Evolutionary conservation across 1,140 invertebrate genomes (phyloP), one percentile per base, ranked within the genome.

Genomic region (Halesus radiatus): DNA sequence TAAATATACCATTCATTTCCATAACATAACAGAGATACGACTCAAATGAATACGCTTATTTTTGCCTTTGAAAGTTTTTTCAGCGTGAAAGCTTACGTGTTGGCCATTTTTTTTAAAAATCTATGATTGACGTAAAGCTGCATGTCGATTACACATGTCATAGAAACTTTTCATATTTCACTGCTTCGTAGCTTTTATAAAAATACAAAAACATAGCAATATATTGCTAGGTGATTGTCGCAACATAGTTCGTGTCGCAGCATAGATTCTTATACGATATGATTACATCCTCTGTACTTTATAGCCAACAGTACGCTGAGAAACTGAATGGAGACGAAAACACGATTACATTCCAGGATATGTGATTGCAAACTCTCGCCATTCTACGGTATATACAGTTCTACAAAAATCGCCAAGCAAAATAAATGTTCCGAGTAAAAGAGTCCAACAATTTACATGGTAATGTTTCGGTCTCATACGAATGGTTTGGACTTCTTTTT

Each of bases 321-420:
- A 66, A 66, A 66, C 62, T 66, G 62, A 66, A 66, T 66, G 20
- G 62, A 66, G 62, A 66, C 26, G 62, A 66, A 66, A 66, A 66
- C 62, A 29, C 26, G 62, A 66, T 66, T 66, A 66, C 62, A 26
- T 66, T 66, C 62, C 62, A 2, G 26, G 62, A 22, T 66, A 66
- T 66, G 62, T 66, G 62, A 66, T 66, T 66, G 62, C 62, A 66
- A 66, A 66, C 22, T 66, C 26, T 66, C 62, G 16, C 62, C 62
- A 29, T 29, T 6, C 26, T 66, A 66, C 62, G 23, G 22, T 26
- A 29, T 22, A 7, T 29, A 3, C 8, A 16, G 3, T 18, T 26
- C 22, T 22, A 0, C 1, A 37, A 26, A 13, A 66, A 66, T 32
- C 3, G 7, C 13, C 3, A 66, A 66, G 62, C 26, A 66, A 66